A percentile compares a stretch with the other conserved stretches of the same genome.
These are phyloP conservation scores for Epicampocera succincta DNA, from an alignment of 2,888 invertebrate species.

Conservation along the genomic window DNA sequence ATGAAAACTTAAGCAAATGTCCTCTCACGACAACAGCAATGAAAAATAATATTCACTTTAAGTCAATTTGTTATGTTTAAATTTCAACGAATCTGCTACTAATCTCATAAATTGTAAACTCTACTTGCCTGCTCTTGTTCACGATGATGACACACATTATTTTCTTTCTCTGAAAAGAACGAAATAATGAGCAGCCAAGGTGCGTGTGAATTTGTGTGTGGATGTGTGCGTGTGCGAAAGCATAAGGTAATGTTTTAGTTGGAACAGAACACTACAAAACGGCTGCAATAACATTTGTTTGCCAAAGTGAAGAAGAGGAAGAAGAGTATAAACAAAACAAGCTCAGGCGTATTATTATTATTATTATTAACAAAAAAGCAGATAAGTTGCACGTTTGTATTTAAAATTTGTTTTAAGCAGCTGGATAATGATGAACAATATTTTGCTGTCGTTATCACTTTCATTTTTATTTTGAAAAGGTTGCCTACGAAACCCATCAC, in stretches of 20 bases:
- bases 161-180: constrained; percentile 5
- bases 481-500: no score
- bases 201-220: background rate
- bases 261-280: background rate
- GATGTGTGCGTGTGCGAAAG: background rate
- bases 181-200: background rate
- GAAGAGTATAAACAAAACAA: background rate
- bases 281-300: background rate
- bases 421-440: constrained; percentile 28
- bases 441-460: background rate
- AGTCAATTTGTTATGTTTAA: constrained; percentile 25
- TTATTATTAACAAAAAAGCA: background rate
- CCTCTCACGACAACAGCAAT: background rate
- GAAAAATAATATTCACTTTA: constrained; percentile 7
- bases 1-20: background rate
- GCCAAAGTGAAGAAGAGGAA: background rate
- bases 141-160: constrained; percentile 10
- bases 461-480: constrained; percentile 13
- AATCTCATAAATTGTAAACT: background rate
- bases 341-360: constrained; percentile 17
- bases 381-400: background rate
- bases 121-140: background rate
- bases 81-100: constrained; percentile 5
- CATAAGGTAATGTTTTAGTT: background rate
- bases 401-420: constrained; percentile 44